phyloP scores from a whole-genome alignment of 2,888 invertebrate genomes.

The Tromatobia lineatoria region DNA sequence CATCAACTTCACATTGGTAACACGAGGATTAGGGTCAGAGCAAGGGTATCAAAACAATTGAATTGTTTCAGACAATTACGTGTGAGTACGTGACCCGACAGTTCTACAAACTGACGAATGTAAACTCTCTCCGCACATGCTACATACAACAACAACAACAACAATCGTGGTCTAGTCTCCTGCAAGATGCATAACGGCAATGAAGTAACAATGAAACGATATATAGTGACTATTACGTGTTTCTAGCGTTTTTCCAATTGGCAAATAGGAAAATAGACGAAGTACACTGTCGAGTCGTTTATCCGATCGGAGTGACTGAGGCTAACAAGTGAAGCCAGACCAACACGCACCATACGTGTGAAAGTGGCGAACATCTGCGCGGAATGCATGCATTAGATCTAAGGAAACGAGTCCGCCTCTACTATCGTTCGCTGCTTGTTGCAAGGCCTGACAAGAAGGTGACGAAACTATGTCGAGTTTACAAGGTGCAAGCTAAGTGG shows the following conservation, averaged over 20 bases:
- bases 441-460: conserved; percentile 32
- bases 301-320: conserved; percentile 31
- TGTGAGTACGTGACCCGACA: conserved; percentile 55
- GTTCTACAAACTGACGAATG: conserved; percentile 6
- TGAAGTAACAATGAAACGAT: conserved; percentile 48
- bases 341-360: conserved; percentile 55
- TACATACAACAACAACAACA: background rate
- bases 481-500: conserved; percentile 25
- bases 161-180: conserved; percentile 1
- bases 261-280: conserved; percentile 44
- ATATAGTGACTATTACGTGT: conserved; percentile 17
- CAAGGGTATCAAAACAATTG: conserved; percentile 60
- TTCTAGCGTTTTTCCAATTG: conserved; percentile 56
- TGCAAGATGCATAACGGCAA: conserved; percentile 55
- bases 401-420: conserved; percentile 50
- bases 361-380: conserved; percentile 62
- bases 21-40: conserved; percentile 29
- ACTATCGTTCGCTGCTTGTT: conserved; percentile 21
- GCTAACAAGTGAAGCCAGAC: conserved; percentile 5
- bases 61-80: conserved; percentile 64
- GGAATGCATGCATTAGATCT: conserved; percentile 56
- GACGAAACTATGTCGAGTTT: conserved; percentile 54
- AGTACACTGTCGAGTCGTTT: conserved; percentile 37
- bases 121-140: conserved; percentile 44
- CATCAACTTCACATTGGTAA: conserved; percentile 31